A percentile compares a stretch with the other conserved stretches of the same genome.
These are phyloP conservation scores for Porites australiensis DNA, from an alignment of 64 coral and sea anemone species.

Conservation along the genomic window DNA sequence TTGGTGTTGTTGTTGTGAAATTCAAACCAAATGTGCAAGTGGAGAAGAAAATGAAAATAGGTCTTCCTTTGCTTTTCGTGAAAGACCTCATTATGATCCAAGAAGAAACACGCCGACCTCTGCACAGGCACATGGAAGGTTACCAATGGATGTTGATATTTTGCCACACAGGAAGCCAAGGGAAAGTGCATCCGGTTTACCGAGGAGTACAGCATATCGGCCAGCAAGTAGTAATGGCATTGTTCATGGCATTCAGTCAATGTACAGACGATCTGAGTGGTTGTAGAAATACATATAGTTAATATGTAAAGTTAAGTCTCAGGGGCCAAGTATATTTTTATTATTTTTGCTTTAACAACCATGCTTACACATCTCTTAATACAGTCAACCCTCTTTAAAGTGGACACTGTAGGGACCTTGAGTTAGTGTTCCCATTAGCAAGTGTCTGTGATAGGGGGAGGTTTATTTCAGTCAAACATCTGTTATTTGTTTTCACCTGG, in stretches of 20 bases:
- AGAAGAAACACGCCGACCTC: not conserved
- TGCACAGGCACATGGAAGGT: not conserved
- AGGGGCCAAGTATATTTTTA: no score
- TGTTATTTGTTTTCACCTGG: no score
- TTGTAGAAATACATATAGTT: not conserved
- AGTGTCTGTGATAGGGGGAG: no score
- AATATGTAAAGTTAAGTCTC: no score
- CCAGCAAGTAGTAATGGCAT: not conserved
- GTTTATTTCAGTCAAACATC: no score
- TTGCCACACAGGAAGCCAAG: not conserved
- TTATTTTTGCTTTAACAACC: not conserved
- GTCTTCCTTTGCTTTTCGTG: not conserved
- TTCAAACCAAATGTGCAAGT: not conserved
- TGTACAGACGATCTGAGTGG: slow-evolving; percentile 1
- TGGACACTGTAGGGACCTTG: no score
- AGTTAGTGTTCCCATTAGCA: no score
- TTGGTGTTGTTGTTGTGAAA: slow-evolving; percentile 72
- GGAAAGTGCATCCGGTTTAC: not conserved
- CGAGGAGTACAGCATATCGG: not conserved
- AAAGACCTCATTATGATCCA: not conserved
- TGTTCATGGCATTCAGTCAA: not conserved
- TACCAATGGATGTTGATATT: slow-evolving; percentile 28
- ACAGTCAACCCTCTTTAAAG: no score
- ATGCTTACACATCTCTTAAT: no score
- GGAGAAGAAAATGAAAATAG: not conserved